Evolutionary conservation across 2,888 invertebrate genomes (phyloP), one percentile per base, ranked within the genome.

Genomic region (Orchestes rusci): DNA sequence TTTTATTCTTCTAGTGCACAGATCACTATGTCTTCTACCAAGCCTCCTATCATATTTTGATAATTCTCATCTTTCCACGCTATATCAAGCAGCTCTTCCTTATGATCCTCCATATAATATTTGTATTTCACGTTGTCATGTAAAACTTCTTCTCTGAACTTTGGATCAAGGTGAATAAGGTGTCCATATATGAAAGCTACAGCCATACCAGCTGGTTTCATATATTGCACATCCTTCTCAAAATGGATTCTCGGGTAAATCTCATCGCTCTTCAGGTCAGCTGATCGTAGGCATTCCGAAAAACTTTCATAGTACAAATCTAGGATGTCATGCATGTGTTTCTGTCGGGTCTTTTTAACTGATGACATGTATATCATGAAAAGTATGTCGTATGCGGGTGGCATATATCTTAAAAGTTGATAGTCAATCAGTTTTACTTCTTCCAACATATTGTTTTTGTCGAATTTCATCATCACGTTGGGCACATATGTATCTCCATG

Each of bases 401-500:
- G 81, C 12, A 75, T 75, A 58, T 79, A 83, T 43, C 68, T 52
- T 1, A 58, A 59, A 23, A 59, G 59, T 56, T 69, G 69, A 50
- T 65, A 70, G 57, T 70, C 68, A 2, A 70, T 61, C 33, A 70
- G 57, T 7, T 51, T 60, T 64, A 35, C 64, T 65, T 16, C 58
- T 53, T 3, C 50, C 35, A 5, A 59, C 56, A n/a, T 7, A 23
- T 23, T 23, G 10, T 23, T 23, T 7, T 38, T 38, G 5, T 63
- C 52, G 39, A 59, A 41, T 43, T 63, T 38, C 16, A 71, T 66
- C 32, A 67, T 43, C 32, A 67, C 61, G 56, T 81, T 81, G 45
- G 78, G 77, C 27, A 74, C 73, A 79, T 80, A 80, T 3, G 79
- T 62, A 66, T 80, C 80, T 1, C 77, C 73, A 54, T 80, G 80